Percentiles rank a stretch among this genome's conserved stretches.
Conservation (phyloP, 1,140 invertebrate genomes). For the Polyergus mexicanus region DNA sequence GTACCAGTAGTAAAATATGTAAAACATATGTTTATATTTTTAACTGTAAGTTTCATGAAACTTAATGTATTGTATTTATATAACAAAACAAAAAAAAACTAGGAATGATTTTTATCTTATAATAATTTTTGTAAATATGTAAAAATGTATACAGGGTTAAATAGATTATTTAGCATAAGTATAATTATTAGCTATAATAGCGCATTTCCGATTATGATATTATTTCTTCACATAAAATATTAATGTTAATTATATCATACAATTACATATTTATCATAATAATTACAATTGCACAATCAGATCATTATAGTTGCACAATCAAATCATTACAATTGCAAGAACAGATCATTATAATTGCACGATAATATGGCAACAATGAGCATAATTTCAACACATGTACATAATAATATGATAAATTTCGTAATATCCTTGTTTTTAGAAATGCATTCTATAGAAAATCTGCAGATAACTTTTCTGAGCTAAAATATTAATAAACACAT, state of each 20-base stretch:
- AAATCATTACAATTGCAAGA: conserved; percentile 4
- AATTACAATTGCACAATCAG: conserved; percentile 3
- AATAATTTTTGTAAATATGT: background rate
- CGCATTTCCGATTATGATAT: background rate
- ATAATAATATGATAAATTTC: background rate
- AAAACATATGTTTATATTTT: background rate
- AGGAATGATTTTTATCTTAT: background rate
- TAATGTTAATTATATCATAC: background rate
- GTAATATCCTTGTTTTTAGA: background rate
- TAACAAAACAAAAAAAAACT: background rate
- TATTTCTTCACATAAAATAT: conserved; percentile 3
- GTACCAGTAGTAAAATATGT: background rate
- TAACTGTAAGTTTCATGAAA: background rate
- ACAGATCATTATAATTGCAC: background rate
- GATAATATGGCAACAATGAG: background rate
- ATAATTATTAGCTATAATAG: conserved; percentile 22
- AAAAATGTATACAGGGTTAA: background rate
- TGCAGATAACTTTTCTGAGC: background rate
- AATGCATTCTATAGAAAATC: background rate
- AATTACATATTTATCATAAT: background rate
- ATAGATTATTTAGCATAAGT: background rate
- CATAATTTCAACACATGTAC: too few species aligned
- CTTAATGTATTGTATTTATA: background rate
- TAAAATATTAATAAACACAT: background rate
- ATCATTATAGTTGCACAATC: background rate